Percentiles rank a stretch among this genome's conserved stretches.
These are phyloP conservation scores for Sebastes flavidus DNA, from an alignment of 2,797 vertebrate species.

Conservation along the genomic window DNA sequence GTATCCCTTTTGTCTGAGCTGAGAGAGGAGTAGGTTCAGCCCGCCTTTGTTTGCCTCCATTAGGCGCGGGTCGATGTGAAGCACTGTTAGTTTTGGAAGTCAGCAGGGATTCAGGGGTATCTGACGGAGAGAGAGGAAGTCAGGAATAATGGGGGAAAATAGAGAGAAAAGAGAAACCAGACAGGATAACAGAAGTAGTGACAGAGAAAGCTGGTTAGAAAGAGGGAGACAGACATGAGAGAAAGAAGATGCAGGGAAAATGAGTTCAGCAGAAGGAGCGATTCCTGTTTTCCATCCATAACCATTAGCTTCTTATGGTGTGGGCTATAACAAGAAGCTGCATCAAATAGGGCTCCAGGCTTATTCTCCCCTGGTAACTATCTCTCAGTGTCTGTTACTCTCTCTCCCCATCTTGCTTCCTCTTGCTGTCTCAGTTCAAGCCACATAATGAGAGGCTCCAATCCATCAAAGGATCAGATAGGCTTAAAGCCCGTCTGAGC, in stretches of 20 bases:
- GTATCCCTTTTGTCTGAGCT: constrained; percentile 25
- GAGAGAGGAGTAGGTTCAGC: background rate
- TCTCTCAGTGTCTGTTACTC: constrained; percentile 6
- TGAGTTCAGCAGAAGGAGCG: constrained; percentile 9
- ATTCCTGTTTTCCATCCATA: constrained; percentile 16
- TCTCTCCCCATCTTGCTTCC: constrained; percentile 3
- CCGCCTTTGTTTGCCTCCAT: constrained; percentile 46
- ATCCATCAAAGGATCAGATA: constrained; percentile 49
- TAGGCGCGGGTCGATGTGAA: constrained; percentile 41
- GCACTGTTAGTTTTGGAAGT: constrained; percentile 42
- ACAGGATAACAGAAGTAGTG: background rate
- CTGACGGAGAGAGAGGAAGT: constrained; percentile 24
- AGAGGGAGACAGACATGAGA: background rate
- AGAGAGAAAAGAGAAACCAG: background rate
- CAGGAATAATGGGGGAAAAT: background rate
- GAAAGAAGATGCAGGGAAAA: constrained; percentile 6
- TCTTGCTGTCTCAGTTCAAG: constrained; percentile 21
- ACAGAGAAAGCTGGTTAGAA: background rate
- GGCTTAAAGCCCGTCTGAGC: constrained; percentile 39
- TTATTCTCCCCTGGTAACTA: constrained; percentile 8
- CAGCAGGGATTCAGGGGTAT: constrained; percentile 32
- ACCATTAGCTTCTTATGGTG: constrained; percentile 21
- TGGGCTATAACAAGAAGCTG: constrained; percentile 4
- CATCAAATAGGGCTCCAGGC: constrained; percentile 5
- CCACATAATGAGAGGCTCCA: constrained; percentile 46